phyloP scores from a whole-genome alignment of 2,888 invertebrate species.

The Sesamia inferens region DNA sequence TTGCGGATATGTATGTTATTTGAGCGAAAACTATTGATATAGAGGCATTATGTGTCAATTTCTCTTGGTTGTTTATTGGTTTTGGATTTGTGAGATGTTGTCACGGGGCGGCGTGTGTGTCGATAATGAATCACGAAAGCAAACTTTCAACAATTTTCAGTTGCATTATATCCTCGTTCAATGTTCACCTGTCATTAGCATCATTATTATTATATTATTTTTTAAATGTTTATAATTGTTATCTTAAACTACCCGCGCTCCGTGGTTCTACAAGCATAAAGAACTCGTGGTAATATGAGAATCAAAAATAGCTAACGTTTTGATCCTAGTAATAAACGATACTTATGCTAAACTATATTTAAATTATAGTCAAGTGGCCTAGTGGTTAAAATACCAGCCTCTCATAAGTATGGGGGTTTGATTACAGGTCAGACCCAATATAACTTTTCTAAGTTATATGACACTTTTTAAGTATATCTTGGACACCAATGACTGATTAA shows the following conservation, averaged over 20 bases:
- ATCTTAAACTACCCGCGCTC: background rate
- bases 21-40: constrained; percentile 29
- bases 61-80: background rate
- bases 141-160: background rate
- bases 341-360: too few relatives aligned
- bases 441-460: too few relatives aligned
- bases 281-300: too few relatives aligned
- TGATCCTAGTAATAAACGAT: too few relatives aligned
- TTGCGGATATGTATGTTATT: constrained; percentile 36
- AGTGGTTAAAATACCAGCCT: too few relatives aligned
- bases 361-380: too few relatives aligned
- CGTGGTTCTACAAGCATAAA: too few relatives aligned
- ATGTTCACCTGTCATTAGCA: background rate
- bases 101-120: background rate
- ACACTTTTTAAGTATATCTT: too few relatives aligned
- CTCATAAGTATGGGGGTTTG: too few relatives aligned
- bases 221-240: background rate
- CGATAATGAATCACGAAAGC: background rate
- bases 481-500: too few relatives aligned
- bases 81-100: background rate
- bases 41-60: background rate
- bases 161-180: background rate
- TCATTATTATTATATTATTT: background rate
- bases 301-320: too few relatives aligned
- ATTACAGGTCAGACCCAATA: too few relatives aligned